Evolutionary conservation across 2,797 vertebrate species (phyloP), one percentile per base, ranked within the genome.

Genomic region (Sphenodon punctatus): DNA sequence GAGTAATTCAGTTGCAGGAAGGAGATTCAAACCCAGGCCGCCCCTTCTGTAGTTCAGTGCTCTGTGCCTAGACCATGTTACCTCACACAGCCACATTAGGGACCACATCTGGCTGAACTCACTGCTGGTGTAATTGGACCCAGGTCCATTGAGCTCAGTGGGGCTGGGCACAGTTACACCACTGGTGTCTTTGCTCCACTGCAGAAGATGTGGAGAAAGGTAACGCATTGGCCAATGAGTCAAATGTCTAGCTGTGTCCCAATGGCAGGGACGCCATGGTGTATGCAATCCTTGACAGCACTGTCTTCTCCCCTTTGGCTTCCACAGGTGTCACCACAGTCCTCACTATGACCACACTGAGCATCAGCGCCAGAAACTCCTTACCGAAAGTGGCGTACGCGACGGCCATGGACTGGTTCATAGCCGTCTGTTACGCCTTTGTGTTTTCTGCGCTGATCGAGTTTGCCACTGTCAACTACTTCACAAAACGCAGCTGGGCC

Each of bases 401-500:
- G 93, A 99, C 99, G 23, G 99, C 99, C 95, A 99, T 99, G 99
- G 99, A 99, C 96, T 99, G 99, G 99, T 99, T 99, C 97, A 99
- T 99, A 97, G 99, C 99, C 7, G 99, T 99, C 93, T 99, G 99
- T 96, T 99, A 99, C 88, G 98, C 99, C 94, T 99, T 99, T 92
- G 99, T 99, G 94, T 99, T 99, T 97, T 99, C 99, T 89, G 99
- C 99, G 67, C 97, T 99, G 95, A 99, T 99, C 73, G 99, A 99
- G 92, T 99, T 99, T 92, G 99, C 99, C 75, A 99, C 99, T 1
- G 99, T 99, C 94, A 99, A 99, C 96, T 99, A 99, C 96, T 99
- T 99, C 96, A 99, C 99, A 92, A 99, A 99, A 88, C 97, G 99
- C 86, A 99, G 99, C 94, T 99, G 99, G 99, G 98, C 99, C 70